phyloP scores from a whole-genome alignment of 2,888 invertebrate genomes.

The Uloborus plumipes region DNA sequence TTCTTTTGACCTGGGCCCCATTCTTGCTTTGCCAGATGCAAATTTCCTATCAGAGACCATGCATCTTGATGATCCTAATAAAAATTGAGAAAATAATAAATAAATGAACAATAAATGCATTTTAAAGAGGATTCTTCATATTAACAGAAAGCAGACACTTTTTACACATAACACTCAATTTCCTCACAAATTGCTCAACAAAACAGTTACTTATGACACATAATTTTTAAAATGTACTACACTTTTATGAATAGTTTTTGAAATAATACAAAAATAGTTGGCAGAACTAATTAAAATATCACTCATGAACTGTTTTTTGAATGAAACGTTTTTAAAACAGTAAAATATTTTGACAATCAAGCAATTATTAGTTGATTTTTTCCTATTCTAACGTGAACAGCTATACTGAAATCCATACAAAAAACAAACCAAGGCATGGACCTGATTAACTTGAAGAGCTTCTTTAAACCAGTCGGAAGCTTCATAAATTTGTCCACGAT shows the following conservation, averaged over 20 bases:
- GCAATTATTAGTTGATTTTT: too few species aligned
- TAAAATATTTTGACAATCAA: too few species aligned
- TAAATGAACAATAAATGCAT: not conserved
- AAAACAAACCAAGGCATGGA: slow-evolving; percentile 7
- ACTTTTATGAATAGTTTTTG: too few species aligned
- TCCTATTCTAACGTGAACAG: too few species aligned
- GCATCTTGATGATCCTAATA: slow-evolving; percentile 97
- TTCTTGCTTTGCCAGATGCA: slow-evolving; percentile 97
- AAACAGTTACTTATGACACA: too few species aligned
- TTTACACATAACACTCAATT: not conserved
- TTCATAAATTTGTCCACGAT: slow-evolving; percentile 99
- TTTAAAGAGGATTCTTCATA: not conserved
- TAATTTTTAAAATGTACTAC: too few species aligned
- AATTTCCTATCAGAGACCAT: slow-evolving; percentile 96
- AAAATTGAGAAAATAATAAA: slow-evolving; percentile 61
- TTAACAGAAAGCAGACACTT: not conserved
- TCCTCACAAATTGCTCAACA: too few species aligned
- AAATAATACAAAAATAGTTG: too few species aligned
- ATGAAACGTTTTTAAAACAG: not conserved
- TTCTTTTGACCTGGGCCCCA: slow-evolving; percentile 99
- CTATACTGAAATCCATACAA: not conserved
- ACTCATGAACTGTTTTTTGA: too few species aligned
- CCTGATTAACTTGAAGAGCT: slow-evolving; percentile 86
- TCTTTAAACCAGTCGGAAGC: slow-evolving; percentile 99
- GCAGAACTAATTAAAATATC: too few species aligned